phyloP scores from a whole-genome alignment of 2,113 vertebrate species.

The Petrocephalus zakoni region DNA sequence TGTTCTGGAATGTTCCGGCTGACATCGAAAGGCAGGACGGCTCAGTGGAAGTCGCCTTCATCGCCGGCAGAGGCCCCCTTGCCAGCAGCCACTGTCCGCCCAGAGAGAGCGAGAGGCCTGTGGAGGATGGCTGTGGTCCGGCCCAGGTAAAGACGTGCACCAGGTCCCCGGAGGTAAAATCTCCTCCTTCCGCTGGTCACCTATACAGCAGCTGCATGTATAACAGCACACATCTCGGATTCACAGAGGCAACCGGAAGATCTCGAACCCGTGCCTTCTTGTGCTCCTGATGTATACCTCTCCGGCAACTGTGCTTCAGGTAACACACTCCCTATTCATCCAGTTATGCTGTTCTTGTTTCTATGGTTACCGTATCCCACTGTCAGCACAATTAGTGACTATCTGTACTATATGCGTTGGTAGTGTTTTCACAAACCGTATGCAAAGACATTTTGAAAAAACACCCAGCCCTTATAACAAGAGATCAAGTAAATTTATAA shows the following conservation, averaged over 20 bases:
- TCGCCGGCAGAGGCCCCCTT: slow-evolving; percentile 69
- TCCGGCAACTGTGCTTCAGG: slow-evolving; percentile 68
- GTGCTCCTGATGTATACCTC: slow-evolving; percentile 72
- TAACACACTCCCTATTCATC: slow-evolving; percentile 25
- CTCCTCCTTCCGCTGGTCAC: background rate
- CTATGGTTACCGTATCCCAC: background rate
- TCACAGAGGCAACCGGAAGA: slow-evolving; percentile 69
- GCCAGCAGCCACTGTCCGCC: slow-evolving; percentile 58
- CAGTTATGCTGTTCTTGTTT: background rate
- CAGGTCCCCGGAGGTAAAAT: slow-evolving; percentile 71
- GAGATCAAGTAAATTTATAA: background rate
- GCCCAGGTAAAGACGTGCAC: slow-evolving; percentile 73
- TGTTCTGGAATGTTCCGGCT: background rate
- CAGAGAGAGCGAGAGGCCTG: slow-evolving; percentile 56
- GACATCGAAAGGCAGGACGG: slow-evolving; percentile 62
- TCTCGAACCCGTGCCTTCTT: slow-evolving; percentile 56
- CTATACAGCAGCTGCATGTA: background rate
- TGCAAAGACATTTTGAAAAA: background rate
- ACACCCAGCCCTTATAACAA: background rate
- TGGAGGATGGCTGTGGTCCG: slow-evolving; percentile 60
- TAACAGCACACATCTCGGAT: background rate
- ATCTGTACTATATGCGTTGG: background rate
- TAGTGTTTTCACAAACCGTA: background rate
- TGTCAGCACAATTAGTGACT: background rate
- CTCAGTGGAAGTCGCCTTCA: slow-evolving; percentile 76